Evolutionary conservation across 2,797 vertebrate species (phyloP), one percentile per base, ranked within the genome.

Genomic region (Cercopithecus neglectus): DNA sequence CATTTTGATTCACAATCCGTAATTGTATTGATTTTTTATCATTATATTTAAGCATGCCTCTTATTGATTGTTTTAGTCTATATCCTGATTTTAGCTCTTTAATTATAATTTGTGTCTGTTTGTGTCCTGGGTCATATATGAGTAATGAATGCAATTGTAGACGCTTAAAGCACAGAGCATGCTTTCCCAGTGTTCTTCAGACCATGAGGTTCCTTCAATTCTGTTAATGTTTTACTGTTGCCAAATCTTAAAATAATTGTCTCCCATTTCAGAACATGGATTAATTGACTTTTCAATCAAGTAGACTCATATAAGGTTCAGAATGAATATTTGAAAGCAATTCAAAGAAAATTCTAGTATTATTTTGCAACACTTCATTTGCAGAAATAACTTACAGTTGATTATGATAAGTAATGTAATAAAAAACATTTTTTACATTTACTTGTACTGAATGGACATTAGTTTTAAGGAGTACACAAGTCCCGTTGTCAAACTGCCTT

Each of bases 101-200:
- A 95, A 75, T 83, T 90, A 39, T 13, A 57, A 44, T 46, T 91
- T 81, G 36, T 94, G 94, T 93, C 39, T 88, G 5, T 80, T 83
- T 96, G 36, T 87, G 9, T 88, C 53, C 36, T 88, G 46, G 21
- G 5, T 33, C 30, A 46, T 80, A 30, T 14, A 26, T 39, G 39
- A 95, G 21, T 75, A 59, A 72, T 81, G 1, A 3, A 50, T 86
- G 8, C 24, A 24, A 92, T 85, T 70, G 64, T n/a, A 91, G 78
- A 59, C 28, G 5, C 21, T 96, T 76, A 33, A 92, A 76, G 70
- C 13, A 46, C 5, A 41, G 10, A 72, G 2, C n/a, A 72, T 41
- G 8, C 2, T 91, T 81, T 81, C 19, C n/a, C 78, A 59, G n/a
- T 48, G 19, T 6, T 78, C 10, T 57, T 61, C 74, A 81, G n/a